Percentiles rank a stretch among this genome's conserved stretches.
These are phyloP conservation scores for Trichogramma pretiosum DNA, from an alignment of 1,140 invertebrate genomes.

Conservation along the genomic window DNA sequence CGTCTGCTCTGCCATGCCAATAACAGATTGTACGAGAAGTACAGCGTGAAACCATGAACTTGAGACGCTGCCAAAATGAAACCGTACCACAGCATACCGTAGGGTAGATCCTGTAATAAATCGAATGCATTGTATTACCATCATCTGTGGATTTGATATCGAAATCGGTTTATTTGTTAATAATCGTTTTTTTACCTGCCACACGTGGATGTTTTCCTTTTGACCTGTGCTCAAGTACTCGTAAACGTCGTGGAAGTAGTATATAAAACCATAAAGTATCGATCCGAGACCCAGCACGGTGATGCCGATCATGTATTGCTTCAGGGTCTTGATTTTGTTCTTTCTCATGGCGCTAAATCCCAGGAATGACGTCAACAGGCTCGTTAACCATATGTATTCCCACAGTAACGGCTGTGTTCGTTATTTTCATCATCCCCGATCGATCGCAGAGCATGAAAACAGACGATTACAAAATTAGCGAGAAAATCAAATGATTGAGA, in stretches of 20 bases:
- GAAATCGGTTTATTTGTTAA: too few relatives aligned
- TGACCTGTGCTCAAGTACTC: conserved; percentile 65
- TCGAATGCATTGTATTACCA: too few relatives aligned
- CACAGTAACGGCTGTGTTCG: conserved; percentile 79
- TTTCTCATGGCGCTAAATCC: conserved; percentile 77
- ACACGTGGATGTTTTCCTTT: conserved; percentile 58
- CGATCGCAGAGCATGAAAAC: too few relatives aligned
- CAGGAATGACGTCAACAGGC: conserved; percentile 74
- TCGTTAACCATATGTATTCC: conserved; percentile 91
- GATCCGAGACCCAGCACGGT: conserved; percentile 71
- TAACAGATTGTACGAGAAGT: conserved; percentile 79
- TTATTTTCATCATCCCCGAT: too few relatives aligned
- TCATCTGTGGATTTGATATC: not conserved
- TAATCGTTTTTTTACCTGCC: conserved; percentile 63
- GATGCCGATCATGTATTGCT: conserved; percentile 76
- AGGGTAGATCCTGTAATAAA: conserved; percentile 72
- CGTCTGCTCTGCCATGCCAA: conserved; percentile 73
- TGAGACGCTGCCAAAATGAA: conserved; percentile 83
- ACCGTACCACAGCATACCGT: conserved; percentile 87
- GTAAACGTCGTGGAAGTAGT: conserved; percentile 79
- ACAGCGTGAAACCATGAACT: conserved; percentile 83
- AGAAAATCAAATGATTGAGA: not conserved
- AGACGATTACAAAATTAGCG: conserved; percentile 18
- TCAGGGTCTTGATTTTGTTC: conserved; percentile 70
- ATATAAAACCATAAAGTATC: conserved; percentile 68